Percentiles rank a stretch among this genome's conserved stretches.
These are phyloP conservation scores for Bombus confusus DNA, from an alignment of 1,140 invertebrate species.

Conservation along the genomic window DNA sequence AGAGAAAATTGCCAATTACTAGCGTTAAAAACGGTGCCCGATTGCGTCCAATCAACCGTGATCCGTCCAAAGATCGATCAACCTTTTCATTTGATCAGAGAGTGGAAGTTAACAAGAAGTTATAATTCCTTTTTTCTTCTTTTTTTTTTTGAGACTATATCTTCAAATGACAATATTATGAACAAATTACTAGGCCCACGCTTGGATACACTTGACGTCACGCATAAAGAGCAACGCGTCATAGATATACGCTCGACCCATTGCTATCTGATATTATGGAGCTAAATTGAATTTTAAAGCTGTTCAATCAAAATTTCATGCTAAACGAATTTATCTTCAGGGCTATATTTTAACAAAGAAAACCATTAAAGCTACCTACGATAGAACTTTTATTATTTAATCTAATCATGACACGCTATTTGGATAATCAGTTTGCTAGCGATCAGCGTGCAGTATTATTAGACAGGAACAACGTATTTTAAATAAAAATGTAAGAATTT, in stretches of 20 bases:
- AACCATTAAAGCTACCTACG: neutral
- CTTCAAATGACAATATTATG: neutral
- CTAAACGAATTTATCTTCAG: neutral
- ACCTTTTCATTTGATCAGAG: neutral
- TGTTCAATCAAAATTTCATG: neutral
- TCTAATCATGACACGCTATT: neutral
- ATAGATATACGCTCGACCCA: neutral
- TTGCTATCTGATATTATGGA: neutral
- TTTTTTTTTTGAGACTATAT: neutral
- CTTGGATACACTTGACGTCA: neutral
- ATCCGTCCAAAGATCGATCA: neutral
- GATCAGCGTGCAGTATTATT: no score
- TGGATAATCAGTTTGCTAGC: neutral
- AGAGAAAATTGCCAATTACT: conserved; percentile 8
- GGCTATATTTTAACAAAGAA: neutral
- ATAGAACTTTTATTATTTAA: neutral
- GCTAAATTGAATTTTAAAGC: neutral
- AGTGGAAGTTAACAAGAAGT: neutral
- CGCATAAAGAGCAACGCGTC: neutral
- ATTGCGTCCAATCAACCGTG: neutral
- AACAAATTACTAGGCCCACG: neutral
- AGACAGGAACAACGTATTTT: neutral
- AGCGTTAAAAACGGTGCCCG: neutral
- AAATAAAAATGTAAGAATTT: neutral
- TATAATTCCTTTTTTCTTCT: no score